phyloP scores from a whole-genome alignment of 2,113 vertebrate species.

The Corydoras sp. region DNA sequence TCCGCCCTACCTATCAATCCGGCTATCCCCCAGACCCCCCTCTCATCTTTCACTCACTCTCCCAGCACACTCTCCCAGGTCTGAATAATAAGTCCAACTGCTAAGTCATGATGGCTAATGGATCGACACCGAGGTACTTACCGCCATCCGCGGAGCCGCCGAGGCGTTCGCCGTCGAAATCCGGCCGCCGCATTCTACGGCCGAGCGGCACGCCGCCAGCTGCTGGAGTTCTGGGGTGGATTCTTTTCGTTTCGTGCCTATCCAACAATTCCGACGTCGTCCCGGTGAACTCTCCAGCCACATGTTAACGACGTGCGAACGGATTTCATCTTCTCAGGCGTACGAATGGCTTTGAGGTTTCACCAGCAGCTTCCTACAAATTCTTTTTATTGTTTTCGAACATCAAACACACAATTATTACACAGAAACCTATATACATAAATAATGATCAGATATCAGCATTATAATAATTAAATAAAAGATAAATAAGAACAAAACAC shows the following conservation, averaged over 20 bases:
- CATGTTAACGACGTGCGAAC: too few species aligned
- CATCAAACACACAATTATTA: too few species aligned
- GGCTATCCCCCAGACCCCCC: constrained; percentile 28
- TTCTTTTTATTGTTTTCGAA: too few species aligned
- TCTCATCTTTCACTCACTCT: constrained; percentile 35
- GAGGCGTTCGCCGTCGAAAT: background rate
- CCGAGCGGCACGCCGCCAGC: background rate
- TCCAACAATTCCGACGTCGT: background rate
- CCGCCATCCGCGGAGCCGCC: constrained; percentile 8
- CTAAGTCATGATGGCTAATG: constrained; percentile 23
- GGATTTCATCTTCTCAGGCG: too few species aligned
- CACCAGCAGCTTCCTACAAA: too few species aligned
- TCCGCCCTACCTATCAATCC: constrained; percentile 38
- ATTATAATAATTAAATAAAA: too few species aligned
- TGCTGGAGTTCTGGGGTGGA: background rate
- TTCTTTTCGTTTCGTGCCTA: background rate
- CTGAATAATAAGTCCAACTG: constrained; percentile 33
- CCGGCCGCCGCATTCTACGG: background rate
- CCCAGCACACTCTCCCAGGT: constrained; percentile 19
- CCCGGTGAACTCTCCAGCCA: background rate
- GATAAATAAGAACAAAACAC: too few species aligned
- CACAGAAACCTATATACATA: too few species aligned
- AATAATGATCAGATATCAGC: too few species aligned
- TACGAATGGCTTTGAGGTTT: too few species aligned
- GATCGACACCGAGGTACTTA: constrained; percentile 12